A percentile compares a stretch with the other conserved stretches of the same genome.
Evolutionary conservation across 2,888 invertebrate species (phyloP).

Genomic region (Apantesis nais): DNA sequence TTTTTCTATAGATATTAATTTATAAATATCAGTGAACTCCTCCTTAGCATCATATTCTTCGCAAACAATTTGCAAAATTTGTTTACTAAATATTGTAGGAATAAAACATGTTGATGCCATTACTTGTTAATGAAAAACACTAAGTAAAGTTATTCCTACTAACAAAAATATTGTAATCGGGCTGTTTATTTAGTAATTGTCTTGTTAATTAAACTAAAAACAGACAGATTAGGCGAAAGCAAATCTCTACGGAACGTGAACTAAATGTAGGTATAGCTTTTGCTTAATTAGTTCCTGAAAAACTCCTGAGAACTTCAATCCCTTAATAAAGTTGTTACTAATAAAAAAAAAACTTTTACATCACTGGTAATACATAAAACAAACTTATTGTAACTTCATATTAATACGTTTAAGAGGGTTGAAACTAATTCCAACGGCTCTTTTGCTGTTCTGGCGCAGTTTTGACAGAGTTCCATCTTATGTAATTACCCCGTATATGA

Average conservation of each 20-base stretch:
- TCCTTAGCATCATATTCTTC: background rate
- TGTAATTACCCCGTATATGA: no score
- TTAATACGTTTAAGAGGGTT: background rate
- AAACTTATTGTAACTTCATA: background rate
- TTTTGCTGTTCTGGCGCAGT: no score
- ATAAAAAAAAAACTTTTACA: no score
- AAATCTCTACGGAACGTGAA: background rate
- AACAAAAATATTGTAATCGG: conserved; percentile 11
- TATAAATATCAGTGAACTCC: no score
- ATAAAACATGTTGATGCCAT: conserved; percentile 23
- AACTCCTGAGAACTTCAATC: background rate
- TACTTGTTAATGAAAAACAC: conserved; percentile 27
- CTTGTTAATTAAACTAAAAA: background rate
- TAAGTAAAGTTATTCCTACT: conserved; percentile 20
- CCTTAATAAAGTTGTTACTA: background rate
- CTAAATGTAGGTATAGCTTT: background rate
- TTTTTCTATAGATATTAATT: no score
- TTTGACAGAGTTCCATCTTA: no score
- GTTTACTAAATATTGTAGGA: background rate
- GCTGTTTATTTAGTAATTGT: conserved; percentile 13
- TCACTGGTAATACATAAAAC: background rate
- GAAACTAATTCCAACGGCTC: no score
- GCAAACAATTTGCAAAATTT: background rate
- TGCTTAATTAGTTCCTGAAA: background rate
- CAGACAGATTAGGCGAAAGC: background rate